Percentiles rank a stretch among this genome's conserved stretches.
These are phyloP conservation scores for Physocephala rufipes DNA, from an alignment of 2,888 invertebrate genomes.

Conservation along the genomic window DNA sequence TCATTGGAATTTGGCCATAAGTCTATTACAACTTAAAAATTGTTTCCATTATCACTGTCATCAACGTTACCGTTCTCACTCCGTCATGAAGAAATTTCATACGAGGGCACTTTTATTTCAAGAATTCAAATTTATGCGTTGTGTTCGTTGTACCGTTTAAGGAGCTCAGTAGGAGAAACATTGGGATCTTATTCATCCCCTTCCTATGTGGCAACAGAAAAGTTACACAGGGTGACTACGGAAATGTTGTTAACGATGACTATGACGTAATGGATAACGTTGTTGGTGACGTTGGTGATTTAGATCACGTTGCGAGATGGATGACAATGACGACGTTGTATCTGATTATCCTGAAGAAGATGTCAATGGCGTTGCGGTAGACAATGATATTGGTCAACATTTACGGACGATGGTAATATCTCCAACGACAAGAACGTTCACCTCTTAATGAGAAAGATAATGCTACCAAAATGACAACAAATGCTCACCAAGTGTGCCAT, in stretches of 20 bases:
- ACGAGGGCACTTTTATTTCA: conserved; percentile 27
- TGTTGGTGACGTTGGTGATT: no score
- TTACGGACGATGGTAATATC: conserved; percentile 14
- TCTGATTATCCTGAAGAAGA: no score
- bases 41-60: conserved; percentile 50
- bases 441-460: conserved; percentile 39
- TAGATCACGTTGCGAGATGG: no score
- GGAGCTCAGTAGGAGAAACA: conserved; percentile 46
- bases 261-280: no score
- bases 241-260: conserved; percentile 24
- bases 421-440: not conserved
- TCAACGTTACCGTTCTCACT: not conserved
- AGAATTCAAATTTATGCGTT: conserved; percentile 29
- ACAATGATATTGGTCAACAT: conserved; percentile 9
- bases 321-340: no score
- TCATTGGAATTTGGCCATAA: no score
- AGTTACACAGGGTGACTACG: conserved; percentile 25
- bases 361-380: conserved; percentile 13
- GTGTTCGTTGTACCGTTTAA: conserved; percentile 43
- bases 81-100: conserved; percentile 3
- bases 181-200: conserved; percentile 17
- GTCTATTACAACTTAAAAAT: not conserved
- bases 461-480: conserved; percentile 58
- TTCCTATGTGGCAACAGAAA: no score
- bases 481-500: conserved; percentile 61